Evolutionary conservation across 2,797 vertebrate species (phyloP), one percentile per base, ranked within the genome.

Genomic region (Platalea minor): DNA sequence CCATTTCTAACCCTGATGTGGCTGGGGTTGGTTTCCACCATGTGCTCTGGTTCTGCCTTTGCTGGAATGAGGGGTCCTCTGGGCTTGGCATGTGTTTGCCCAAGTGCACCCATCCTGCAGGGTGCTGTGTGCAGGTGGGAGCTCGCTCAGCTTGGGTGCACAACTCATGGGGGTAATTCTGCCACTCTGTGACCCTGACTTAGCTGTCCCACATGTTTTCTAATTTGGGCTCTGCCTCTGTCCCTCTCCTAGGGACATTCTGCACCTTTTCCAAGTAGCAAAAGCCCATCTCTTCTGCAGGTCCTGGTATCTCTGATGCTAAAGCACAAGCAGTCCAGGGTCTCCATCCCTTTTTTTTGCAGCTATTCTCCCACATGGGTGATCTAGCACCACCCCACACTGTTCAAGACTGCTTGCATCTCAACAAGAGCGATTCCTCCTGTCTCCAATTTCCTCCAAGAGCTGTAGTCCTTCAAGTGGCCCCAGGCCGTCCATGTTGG

Each of bases 401-500:
- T 50, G 4, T 53, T 56, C 56, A 35, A 31, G 51, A 6, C 46
- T 74, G 9, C 48, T 17, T 43, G 10, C 18, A 14, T 46, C 29
- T 41, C 65, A 63, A 17, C 13, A 31, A n/a, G 19, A 63, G 18
- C 1, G 21, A 41, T 16, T 43, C 8, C 28, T 70, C 16, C 20
- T 41, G 35, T 18, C 69, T 67, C 5, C 0, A 1, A 9, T 33
- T 60, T 18, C 7, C n/a, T 61, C 43, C 29, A 50, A 67, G 65
- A 70, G 18, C 26, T 51, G 51, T 4, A 20, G 31, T 28, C 43
- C 48, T 70, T 37, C 56, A 57, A 16, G 26, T 4, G 18, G 6
- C 8, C 39, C 17, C 31, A 63, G 64, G 6, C 11, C 0, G 0
- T 10, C 56, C 17, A 1, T 14, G 39, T 11, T 70, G 77, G 17